Evolutionary conservation across 2,888 invertebrate genomes (phyloP).

Genomic region (Heliconius hortense): DNA sequence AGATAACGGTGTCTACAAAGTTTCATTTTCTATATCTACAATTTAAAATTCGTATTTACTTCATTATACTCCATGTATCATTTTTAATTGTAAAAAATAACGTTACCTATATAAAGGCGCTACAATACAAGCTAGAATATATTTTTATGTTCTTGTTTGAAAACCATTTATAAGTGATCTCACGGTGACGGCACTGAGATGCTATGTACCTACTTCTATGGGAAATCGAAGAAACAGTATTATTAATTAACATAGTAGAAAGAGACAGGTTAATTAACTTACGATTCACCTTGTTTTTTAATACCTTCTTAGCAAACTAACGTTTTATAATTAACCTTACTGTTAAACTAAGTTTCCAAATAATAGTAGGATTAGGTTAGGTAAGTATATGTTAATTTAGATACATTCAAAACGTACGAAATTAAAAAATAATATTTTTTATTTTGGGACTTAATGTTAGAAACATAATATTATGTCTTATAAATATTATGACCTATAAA

Average conservation of each 20-base stretch:
- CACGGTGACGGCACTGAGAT: neutral
- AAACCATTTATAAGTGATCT: conserved; percentile 14
- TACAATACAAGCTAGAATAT: neutral
- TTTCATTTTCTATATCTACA: neutral
- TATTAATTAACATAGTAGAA: conserved; percentile 19
- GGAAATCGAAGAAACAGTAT: conserved; percentile 9
- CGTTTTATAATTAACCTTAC: neutral
- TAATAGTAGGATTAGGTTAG: neutral
- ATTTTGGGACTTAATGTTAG: neutral
- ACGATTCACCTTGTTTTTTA: conserved; percentile 7
- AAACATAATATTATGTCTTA: neutral
- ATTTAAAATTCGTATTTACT: neutral
- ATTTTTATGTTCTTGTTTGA: neutral
- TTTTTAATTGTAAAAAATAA: neutral
- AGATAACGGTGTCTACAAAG: neutral
- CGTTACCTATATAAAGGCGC: neutral
- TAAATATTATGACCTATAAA: conserved; percentile 29
- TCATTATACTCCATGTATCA: neutral
- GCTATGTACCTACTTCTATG: conserved; percentile 6
- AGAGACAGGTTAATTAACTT: conserved; percentile 1
- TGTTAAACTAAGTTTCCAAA: neutral
- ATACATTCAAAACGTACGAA: neutral
- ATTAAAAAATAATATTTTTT: too few species aligned
- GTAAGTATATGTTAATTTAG: neutral
- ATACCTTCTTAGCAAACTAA: neutral